Conservation (phyloP, 1,140 invertebrate species). For the Caerostris extrusa region DNA sequence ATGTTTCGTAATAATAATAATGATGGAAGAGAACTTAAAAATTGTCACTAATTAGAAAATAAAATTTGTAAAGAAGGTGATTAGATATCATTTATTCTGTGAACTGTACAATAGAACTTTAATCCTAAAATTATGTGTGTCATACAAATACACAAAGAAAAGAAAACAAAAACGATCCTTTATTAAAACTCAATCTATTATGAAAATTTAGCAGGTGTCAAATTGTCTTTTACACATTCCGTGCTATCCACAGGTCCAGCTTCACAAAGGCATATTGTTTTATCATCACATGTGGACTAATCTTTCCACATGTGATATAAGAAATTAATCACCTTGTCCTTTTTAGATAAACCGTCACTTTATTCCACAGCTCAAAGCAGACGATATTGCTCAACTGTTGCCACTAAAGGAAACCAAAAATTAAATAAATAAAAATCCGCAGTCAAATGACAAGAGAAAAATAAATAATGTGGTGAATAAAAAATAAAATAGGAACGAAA, state of each 20-base stretch:
- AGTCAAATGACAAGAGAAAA: too few species aligned
- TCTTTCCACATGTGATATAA: not conserved
- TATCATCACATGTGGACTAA: not conserved
- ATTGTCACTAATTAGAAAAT: too few species aligned
- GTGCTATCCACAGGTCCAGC: not conserved
- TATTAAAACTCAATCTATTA: not conserved
- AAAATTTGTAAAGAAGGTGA: too few species aligned
- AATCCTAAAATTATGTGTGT: too few species aligned
- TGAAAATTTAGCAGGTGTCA: not conserved
- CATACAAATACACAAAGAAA: too few species aligned
- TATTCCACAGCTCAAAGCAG: not conserved
- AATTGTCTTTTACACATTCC: not conserved
- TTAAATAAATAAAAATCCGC: too few species aligned
- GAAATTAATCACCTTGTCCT: not conserved
- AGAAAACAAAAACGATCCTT: too few species aligned
- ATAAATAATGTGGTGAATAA: too few species aligned
- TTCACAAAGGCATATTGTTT: constrained; percentile 28
- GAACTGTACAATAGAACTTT: too few species aligned
- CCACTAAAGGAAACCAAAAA: not conserved
- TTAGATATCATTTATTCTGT: too few species aligned
- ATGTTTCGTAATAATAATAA: too few species aligned
- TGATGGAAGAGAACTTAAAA: too few species aligned
- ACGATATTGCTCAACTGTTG: constrained; percentile 32
- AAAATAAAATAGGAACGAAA: not conserved
- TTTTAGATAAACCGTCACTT: constrained; percentile 2